Base-by-base conservation (phyloP, 2,113 vertebrate species). In the Amblyopsis rosae region DNA sequence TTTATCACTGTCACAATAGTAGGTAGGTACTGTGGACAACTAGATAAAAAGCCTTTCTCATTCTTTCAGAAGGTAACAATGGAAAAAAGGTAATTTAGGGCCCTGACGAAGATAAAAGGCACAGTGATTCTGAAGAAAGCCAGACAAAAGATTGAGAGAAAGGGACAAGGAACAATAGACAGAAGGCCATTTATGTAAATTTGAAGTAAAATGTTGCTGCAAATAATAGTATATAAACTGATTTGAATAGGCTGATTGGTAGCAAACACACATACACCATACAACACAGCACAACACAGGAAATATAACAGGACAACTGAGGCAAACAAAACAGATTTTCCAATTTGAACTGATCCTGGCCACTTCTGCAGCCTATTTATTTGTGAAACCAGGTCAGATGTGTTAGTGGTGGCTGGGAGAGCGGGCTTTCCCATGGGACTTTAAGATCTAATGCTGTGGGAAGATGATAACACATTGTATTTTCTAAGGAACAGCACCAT, bases 311-410 rank as follows among this genome's bases (percentile, higher is more conserved):
- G 45, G 54, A 53, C 45, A 78, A 69, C 79, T 61, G 19, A 60
- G 63, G 54, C 12, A 49, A 71, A 72, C 81, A 62, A 56, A 70
- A 75, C 50, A 1, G 54, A 32, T 62, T 67, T 82, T 63, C 69
- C 72, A 26, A 70, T 72, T 72, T 72, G 62, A 53, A 77, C 62
- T 41, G 26, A 73, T 76, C 70, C 54, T 16, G 41, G 26, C 64
- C 17, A 48, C 72, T 77, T 82, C 62, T 55, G 65, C 65, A 61
- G 73, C 51, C 72, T 68, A 72, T 84, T 82, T 80, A 78, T 76
- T 70, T 79, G 76, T 76, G 57, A 83, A 86, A 82, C 50, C 77
- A 67, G 81, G 82, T 86, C 86, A 86, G 75, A 74, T 65, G 73
- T 56, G 13, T 7, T 26, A 58, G 62, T 16, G 51, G 76, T 9